A percentile compares a stretch with the other conserved stretches of the same genome.
phyloP scores from a whole-genome alignment of 1,140 invertebrate genomes.

The Drosophila ercepeae region DNA sequence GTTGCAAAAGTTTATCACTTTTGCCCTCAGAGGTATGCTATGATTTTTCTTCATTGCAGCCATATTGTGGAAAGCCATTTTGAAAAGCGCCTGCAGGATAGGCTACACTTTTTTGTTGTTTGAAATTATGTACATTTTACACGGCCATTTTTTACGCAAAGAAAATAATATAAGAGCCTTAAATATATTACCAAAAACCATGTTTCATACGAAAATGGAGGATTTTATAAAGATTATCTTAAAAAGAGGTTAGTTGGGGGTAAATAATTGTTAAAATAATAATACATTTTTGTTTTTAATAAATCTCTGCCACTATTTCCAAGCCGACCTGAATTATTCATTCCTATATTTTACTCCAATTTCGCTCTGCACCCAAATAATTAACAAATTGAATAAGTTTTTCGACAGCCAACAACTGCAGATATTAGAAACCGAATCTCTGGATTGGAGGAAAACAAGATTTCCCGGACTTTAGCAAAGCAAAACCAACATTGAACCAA shows the following conservation, averaged over 20 bases:
- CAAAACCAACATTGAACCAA: conserved; percentile 31
- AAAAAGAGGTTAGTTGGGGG: too few relatives aligned
- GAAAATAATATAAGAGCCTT: too few relatives aligned
- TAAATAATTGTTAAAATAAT: too few relatives aligned
- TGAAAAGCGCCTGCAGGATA: not conserved
- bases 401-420: not conserved
- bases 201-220: not conserved
- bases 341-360: not conserved
- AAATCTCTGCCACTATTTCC: too few relatives aligned
- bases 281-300: not conserved
- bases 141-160: not conserved
- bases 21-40: not conserved
- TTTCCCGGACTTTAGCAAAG: conserved; percentile 20
- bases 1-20: too few relatives aligned
- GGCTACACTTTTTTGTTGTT: not conserved
- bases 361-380: not conserved
- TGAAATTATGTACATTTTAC: not conserved
- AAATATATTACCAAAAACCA: too few relatives aligned
- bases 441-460: conserved; percentile 18
- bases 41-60: not conserved
- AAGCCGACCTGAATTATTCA: not conserved
- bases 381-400: not conserved
- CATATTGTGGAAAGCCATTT: not conserved
- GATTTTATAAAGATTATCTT: not conserved
- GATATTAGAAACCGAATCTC: conserved; percentile 5